Evolutionary conservation across 2,888 invertebrate genomes (phyloP).

Genomic region (Sipha maydis): DNA sequence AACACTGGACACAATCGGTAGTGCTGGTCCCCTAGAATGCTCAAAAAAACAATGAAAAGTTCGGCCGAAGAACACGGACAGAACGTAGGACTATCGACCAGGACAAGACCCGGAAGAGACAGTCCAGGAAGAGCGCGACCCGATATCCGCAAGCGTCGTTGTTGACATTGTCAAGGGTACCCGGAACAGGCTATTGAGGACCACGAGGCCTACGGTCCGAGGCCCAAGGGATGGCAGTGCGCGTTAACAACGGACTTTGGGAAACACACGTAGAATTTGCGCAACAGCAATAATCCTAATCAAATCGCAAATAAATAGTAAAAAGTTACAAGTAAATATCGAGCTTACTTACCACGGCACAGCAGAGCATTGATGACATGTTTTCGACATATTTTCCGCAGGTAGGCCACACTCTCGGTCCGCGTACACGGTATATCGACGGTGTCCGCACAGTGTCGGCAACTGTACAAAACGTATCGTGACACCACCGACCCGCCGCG

Average conservation of each 20-base stretch:
- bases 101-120: background rate
- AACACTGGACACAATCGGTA: background rate
- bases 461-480: background rate
- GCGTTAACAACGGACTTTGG: background rate
- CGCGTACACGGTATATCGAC: background rate
- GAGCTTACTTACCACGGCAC: constrained; percentile 87
- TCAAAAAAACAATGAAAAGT: background rate
- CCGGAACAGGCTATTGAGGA: background rate
- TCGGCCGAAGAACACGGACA: background rate
- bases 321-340: constrained; percentile 39
- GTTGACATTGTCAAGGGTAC: constrained; percentile 47
- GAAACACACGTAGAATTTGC: background rate
- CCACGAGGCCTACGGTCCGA: background rate
- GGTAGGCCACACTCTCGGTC: constrained; percentile 38
- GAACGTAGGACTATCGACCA: background rate
- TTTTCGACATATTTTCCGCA: constrained; percentile 52
- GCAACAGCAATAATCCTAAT: background rate
- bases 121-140: background rate
- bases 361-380: constrained; percentile 95
- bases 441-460: constrained; percentile 14
- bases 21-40: background rate
- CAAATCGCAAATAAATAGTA: constrained; percentile 1
- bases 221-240: background rate
- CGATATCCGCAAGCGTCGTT: background rate
- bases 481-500: background rate